phyloP scores from a whole-genome alignment of 2,113 vertebrate genomes.

The Cyprinodon variegatus region DNA sequence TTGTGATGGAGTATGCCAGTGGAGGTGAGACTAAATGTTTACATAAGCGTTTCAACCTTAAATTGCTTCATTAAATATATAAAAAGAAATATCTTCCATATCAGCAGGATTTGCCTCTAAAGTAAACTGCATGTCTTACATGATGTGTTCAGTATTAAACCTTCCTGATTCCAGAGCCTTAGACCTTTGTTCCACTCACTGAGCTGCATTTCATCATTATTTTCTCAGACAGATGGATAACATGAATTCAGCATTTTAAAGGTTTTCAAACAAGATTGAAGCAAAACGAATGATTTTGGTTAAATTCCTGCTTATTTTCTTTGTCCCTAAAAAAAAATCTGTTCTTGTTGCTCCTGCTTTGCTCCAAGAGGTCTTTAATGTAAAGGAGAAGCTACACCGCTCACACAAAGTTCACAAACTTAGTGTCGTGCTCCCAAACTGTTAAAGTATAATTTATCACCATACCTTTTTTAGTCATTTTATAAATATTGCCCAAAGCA shows the following conservation, averaged over 20 bases:
- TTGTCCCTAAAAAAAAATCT: neutral
- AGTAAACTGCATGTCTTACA: too few species aligned
- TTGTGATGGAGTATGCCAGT: conserved; percentile 97
- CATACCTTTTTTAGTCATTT: too few species aligned
- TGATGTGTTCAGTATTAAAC: too few species aligned
- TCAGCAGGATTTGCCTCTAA: too few species aligned
- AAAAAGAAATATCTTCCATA: too few species aligned
- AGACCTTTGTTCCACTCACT: neutral
- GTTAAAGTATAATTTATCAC: too few species aligned
- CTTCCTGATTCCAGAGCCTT: too few species aligned
- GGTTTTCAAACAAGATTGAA: neutral
- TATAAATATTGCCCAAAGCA: too few species aligned
- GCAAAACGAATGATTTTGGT: neutral
- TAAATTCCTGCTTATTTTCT: neutral
- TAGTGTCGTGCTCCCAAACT: too few species aligned
- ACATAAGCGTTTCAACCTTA: neutral
- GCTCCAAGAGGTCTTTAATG: neutral
- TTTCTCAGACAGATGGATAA: neutral
- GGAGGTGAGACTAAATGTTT: conserved; percentile 84
- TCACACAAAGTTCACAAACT: too few species aligned
- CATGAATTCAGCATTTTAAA: neutral
- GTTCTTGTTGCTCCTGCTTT: neutral
- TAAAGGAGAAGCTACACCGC: too few species aligned
- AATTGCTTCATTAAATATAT: too few species aligned
- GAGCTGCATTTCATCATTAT: neutral